These are phyloP conservation scores for Tauraco hartlaubi DNA, from an alignment of 2,797 vertebrate genomes.

Conservation along the genomic window DNA sequence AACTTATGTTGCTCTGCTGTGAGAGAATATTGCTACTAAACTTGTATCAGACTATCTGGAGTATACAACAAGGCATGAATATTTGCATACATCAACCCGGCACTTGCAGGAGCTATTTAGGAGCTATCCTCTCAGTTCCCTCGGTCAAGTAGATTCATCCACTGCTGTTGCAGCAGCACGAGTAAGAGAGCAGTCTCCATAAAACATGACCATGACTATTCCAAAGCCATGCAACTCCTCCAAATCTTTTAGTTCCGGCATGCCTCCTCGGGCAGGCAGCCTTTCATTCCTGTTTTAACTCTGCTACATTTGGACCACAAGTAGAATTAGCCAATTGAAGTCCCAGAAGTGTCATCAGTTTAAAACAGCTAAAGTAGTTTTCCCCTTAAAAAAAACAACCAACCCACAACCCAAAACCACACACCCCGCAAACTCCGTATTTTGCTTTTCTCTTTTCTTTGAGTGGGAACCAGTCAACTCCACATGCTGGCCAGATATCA, in stretches of 20 bases:
- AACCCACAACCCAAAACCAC: not conserved
- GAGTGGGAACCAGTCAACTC: not conserved
- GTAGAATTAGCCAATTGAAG: not conserved
- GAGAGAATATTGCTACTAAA: not conserved
- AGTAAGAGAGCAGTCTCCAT: not conserved
- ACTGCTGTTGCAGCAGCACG: not conserved
- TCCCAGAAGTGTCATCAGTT: not conserved
- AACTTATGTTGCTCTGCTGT: not conserved
- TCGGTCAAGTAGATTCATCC: not conserved
- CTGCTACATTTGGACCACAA: not conserved
- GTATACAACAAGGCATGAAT: not conserved
- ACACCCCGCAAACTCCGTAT: accelerated
- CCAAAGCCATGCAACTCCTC: not conserved
- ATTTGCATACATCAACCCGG: not conserved
- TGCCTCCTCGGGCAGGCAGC: not conserved
- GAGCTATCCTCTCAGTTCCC: not conserved
- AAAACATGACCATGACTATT: not conserved
- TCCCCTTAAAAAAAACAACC: not conserved
- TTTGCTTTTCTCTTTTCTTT: not conserved
- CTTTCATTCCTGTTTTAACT: not conserved
- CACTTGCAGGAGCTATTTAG: not conserved
- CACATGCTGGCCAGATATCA: not conserved
- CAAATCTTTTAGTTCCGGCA: not conserved
- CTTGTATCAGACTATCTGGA: not conserved
- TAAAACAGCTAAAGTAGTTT: not conserved